Evolutionary conservation across 2,888 invertebrate species (phyloP).

Genomic region (Meandrusa payeni): DNA sequence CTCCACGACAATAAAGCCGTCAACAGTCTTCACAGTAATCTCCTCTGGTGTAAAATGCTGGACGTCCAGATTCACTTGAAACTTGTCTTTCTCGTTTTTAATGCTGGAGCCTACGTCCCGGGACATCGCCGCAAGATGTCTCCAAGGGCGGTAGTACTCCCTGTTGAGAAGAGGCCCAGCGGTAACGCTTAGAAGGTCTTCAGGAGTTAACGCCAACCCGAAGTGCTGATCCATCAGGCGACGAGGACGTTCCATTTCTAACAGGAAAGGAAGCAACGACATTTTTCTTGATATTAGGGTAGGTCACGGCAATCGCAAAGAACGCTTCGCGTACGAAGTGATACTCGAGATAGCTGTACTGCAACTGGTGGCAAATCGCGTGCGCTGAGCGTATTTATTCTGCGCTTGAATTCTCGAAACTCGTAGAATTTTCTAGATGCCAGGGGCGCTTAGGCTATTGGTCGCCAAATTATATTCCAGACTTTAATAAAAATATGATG

Average conservation of each 20-base stretch:
- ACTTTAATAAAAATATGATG: too few species aligned
- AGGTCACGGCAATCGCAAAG: slow-evolving; percentile 6
- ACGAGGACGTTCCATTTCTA: slow-evolving; percentile 61
- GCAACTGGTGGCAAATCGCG: slow-evolving; percentile 43
- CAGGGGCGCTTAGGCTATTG: slow-evolving; percentile 37
- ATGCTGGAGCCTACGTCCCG: slow-evolving; percentile 78
- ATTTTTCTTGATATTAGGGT: slow-evolving; percentile 41
- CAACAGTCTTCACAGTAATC: slow-evolving; percentile 87
- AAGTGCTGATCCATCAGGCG: slow-evolving; percentile 77
- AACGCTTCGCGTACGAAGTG: slow-evolving; percentile 21
- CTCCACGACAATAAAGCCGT: slow-evolving; percentile 85
- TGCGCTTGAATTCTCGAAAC: slow-evolving; percentile 43
- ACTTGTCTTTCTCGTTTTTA: slow-evolving; percentile 67
- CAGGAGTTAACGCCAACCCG: slow-evolving; percentile 70
- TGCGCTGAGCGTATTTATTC: slow-evolving; percentile 44
- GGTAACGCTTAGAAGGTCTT: slow-evolving; percentile 59
- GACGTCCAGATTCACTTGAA: slow-evolving; percentile 85
- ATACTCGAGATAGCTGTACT: slow-evolving; percentile 36
- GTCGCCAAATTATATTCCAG: slow-evolving; percentile 31
- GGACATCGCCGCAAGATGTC: slow-evolving; percentile 67
- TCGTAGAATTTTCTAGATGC: slow-evolving; percentile 49
- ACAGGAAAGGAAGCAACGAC: slow-evolving; percentile 73
- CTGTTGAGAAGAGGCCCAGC: slow-evolving; percentile 43
- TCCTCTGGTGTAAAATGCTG: slow-evolving; percentile 89
- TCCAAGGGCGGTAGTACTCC: slow-evolving; percentile 68